These are phyloP conservation scores for Orgyia antiqua DNA, from an alignment of 2,888 invertebrate species.

Conservation along the genomic window DNA sequence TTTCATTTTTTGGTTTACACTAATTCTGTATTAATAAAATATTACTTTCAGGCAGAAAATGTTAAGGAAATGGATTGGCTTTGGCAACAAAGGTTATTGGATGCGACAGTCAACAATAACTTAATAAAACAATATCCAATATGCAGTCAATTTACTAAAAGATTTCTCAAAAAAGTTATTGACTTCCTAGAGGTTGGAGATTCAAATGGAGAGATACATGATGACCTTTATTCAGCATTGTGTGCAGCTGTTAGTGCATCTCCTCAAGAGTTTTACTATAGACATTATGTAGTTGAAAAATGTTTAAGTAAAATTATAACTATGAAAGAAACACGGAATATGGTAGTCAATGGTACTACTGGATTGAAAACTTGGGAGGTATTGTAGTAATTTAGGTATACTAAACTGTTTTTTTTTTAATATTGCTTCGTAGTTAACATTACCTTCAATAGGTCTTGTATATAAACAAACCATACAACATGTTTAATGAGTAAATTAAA, in stretches of 20 bases:
- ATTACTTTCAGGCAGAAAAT: slow-evolving; percentile 42
- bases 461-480: too few species aligned
- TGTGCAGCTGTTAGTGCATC: slow-evolving; percentile 68
- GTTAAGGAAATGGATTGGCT: slow-evolving; percentile 55
- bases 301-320: slow-evolving; percentile 62
- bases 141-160: slow-evolving; percentile 78
- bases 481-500: too few species aligned
- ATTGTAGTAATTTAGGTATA: slow-evolving; percentile 12
- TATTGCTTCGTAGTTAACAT: not conserved
- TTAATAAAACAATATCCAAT: slow-evolving; percentile 79
- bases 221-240: slow-evolving; percentile 80
- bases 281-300: slow-evolving; percentile 79
- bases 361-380: slow-evolving; percentile 90
- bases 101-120: slow-evolving; percentile 75
- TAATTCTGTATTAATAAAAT: not conserved
- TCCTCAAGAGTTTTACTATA: slow-evolving; percentile 67
- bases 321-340: slow-evolving; percentile 83
- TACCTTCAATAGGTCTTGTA: too few species aligned
- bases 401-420: not conserved
- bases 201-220: slow-evolving; percentile 77
- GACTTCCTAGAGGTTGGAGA: slow-evolving; percentile 80
- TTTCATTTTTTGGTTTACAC: not conserved
- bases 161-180: slow-evolving; percentile 82
- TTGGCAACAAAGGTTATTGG: slow-evolving; percentile 78
- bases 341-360: slow-evolving; percentile 88